phyloP scores from a whole-genome alignment of 2,797 vertebrate species.

The Pangasius sanitwongsei region DNA sequence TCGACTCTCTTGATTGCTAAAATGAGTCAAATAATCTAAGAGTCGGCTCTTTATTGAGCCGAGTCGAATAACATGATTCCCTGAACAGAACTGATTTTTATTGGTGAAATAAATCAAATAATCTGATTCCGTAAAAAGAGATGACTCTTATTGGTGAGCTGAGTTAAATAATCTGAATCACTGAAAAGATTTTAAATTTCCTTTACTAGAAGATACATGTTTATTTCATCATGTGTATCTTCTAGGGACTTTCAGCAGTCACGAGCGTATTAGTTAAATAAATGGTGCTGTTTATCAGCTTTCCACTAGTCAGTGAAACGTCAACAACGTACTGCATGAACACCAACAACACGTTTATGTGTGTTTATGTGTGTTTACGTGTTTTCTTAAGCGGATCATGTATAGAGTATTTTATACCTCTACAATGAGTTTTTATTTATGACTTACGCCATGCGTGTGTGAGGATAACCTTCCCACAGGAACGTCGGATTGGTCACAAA shows the following conservation, averaged over 20 bases:
- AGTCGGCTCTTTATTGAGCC: not conserved
- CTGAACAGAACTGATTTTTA: not conserved
- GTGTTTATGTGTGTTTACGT: not conserved
- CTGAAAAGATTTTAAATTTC: not conserved
- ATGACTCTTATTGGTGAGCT: not conserved
- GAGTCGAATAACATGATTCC: not conserved
- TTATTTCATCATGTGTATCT: not conserved
- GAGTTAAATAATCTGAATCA: not conserved
- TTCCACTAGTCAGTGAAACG: not conserved
- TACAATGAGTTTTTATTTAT: not conserved
- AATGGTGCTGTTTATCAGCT: not conserved
- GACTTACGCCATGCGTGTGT: slow-evolving; percentile 84
- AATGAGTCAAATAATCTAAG: not conserved
- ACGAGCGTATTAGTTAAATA: not conserved
- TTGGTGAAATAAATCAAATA: not conserved
- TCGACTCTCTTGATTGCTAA: not conserved
- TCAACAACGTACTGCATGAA: not conserved
- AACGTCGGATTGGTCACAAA: slow-evolving; percentile 81
- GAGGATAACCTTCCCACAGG: slow-evolving; percentile 83
- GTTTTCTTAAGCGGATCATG: too few species aligned
- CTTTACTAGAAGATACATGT: too few species aligned
- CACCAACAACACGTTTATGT: not conserved
- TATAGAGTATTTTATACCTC: not conserved
- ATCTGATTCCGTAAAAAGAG: not conserved
- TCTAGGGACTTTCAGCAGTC: not conserved